Evolutionary conservation across 2,113 vertebrate species (phyloP).

Genomic region (Aptenodytes forsteri): DNA sequence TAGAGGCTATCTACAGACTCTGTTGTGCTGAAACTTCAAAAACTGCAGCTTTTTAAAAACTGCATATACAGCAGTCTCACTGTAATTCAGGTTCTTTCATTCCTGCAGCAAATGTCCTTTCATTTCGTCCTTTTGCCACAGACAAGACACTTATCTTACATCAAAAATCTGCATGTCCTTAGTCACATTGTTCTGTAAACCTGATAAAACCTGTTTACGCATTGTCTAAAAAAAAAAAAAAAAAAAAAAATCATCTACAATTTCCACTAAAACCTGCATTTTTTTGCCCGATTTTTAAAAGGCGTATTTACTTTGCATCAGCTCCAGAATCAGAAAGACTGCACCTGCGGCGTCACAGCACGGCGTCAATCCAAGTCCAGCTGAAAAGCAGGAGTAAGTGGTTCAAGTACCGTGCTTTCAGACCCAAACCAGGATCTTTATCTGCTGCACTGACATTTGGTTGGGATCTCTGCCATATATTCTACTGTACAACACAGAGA

Average conservation of each 20-base stretch:
- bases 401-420: neutral
- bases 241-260: neutral
- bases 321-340: neutral
- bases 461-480: neutral
- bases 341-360: neutral
- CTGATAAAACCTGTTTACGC: neutral
- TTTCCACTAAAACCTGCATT: neutral
- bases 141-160: neutral
- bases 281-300: neutral
- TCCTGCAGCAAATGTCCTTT: neutral
- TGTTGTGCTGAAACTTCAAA: neutral
- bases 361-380: neutral
- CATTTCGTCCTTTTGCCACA: neutral
- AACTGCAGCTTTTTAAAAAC: neutral
- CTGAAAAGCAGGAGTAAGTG: neutral
- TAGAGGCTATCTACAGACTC: neutral
- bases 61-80: neutral
- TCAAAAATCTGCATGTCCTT: neutral
- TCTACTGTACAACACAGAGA: neutral
- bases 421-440: neutral
- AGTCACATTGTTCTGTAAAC: neutral
- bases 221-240: neutral
- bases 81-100: neutral
- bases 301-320: neutral
- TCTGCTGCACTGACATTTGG: neutral